These are phyloP conservation scores for Crioceris asparagi DNA, from an alignment of 2,888 invertebrate species.

Conservation along the genomic window DNA sequence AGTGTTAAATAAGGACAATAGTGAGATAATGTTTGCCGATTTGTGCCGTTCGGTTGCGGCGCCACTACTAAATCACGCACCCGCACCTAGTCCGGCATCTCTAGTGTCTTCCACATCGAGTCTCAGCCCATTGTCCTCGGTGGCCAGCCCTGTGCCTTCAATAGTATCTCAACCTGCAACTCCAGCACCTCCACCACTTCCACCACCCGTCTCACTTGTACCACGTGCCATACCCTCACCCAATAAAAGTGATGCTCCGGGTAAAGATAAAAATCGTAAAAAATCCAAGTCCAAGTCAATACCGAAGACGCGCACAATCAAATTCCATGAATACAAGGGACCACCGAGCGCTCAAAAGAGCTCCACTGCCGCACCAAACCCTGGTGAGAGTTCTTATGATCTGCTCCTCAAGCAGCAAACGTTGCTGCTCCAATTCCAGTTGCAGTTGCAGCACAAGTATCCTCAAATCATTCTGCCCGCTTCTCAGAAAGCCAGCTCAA, in stretches of 20 bases:
- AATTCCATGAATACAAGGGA: constrained; percentile 95
- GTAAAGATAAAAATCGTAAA: constrained; percentile 72
- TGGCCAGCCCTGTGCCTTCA: constrained; percentile 46
- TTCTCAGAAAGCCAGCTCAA: constrained; percentile 40
- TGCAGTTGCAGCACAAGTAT: constrained; percentile 74
- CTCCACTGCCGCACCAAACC: constrained; percentile 47
- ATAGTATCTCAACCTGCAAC: constrained; percentile 40
- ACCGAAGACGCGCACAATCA: constrained; percentile 79
- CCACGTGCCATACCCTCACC: constrained; percentile 39
- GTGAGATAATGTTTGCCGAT: constrained; percentile 44
- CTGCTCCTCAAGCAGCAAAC: constrained; percentile 89
- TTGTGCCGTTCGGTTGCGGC: constrained; percentile 48
- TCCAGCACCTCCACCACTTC: constrained; percentile 43
- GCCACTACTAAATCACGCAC: constrained; percentile 38
- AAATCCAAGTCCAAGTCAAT: constrained; percentile 71
- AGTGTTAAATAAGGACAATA: constrained; percentile 31
- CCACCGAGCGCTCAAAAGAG: constrained; percentile 76
- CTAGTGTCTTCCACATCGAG: constrained; percentile 53
- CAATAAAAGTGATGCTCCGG: constrained; percentile 43
- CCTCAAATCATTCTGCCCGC: constrained; percentile 74
- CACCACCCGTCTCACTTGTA: constrained; percentile 40
- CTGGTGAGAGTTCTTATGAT: constrained; percentile 78
- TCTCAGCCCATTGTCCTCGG: constrained; percentile 55
- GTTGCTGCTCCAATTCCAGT: constrained; percentile 75
- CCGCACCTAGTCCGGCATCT: constrained; percentile 33